Evolutionary conservation across 2,797 vertebrate genomes (phyloP), one percentile per base, ranked within the genome.

Genomic region (Muscicapa striata): DNA sequence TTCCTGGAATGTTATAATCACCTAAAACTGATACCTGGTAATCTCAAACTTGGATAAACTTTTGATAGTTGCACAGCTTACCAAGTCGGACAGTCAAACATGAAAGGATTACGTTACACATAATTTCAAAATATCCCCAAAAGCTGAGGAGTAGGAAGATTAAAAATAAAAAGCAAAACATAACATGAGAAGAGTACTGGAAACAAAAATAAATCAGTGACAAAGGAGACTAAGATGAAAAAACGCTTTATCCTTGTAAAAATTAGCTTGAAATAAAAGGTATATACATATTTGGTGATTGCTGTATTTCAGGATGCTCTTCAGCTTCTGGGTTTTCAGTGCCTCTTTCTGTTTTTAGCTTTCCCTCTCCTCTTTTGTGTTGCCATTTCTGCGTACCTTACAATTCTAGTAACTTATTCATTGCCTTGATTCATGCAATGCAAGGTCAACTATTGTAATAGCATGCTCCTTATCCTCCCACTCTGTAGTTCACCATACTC

Each of bases 401-500:
- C 11, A 57, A 26, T 32, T 80, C 48, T 68, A 38, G 11, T 62
- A 74, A 67, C 19, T 87, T 89, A 66, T 69, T 91, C 91, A 59
- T 54, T 52, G 57, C 49, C 73, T 94, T 78, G 34, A 61, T 80
- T 57, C 38, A 27, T 75, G 15, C 30, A 49, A 52, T 46, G 22
- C 52, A 91, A 90, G 64, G 84, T 87, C 57, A 92, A 34, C n/a
- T 85, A 57, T 80, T 87, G 54, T 38, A 68, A 70, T 58, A 87
- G 24, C 46, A 52, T 49, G 45, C 13, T 83, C 52, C 48, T 34
- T 64, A 87, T 91, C 54, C 84, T 94, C 75, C 84, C 54, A 74
- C 72, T 83, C 34, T 46, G 46, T 80, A 59, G 55, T 80, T 83
- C 45, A 74, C 26, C 57, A 61, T 10, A 74, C n/a, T 70, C 45